Conservation (phyloP, 2,888 invertebrate species). For the Acronicta alni region DNA sequence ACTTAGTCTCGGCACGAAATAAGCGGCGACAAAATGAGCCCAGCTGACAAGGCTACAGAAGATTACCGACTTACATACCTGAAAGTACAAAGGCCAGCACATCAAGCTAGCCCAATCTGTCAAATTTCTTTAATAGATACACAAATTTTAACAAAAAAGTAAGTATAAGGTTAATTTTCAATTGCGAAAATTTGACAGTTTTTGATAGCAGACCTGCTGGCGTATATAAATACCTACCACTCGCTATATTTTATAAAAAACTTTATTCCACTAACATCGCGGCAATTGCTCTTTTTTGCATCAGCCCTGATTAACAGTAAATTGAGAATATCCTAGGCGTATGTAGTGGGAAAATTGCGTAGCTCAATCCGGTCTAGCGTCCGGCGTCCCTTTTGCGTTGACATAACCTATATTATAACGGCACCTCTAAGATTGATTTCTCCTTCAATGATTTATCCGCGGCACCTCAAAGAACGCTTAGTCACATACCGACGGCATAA, state of each 20-base stretch:
- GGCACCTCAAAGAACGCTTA: conserved; percentile 43
- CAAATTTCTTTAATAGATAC: no score
- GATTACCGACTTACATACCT: no score
- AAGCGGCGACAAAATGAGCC: no score
- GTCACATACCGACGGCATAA: conserved; percentile 49
- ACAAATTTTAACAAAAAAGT: no score
- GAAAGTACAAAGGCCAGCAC: no score
- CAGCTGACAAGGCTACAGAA: no score
- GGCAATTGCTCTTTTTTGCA: conserved; percentile 24
- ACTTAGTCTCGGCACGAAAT: no score
- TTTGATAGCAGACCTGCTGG: no score
- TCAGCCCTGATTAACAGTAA: conserved; percentile 70
- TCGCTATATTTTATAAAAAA: not conserved
- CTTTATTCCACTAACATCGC: not conserved
- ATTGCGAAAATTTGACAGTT: no score
- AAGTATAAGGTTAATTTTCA: no score
- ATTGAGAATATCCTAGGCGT: conserved; percentile 66
- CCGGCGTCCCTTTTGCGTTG: conserved; percentile 77
- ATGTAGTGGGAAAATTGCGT: conserved; percentile 65
- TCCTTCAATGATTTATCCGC: conserved; percentile 61
- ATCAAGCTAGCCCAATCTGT: no score
- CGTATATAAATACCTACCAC: not conserved
- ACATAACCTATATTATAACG: conserved; percentile 82
- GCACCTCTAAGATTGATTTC: conserved; percentile 69
- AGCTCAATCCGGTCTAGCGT: conserved; percentile 61